phyloP scores from a whole-genome alignment of 2,797 vertebrate genomes.

The Neoniphon sammara region DNA sequence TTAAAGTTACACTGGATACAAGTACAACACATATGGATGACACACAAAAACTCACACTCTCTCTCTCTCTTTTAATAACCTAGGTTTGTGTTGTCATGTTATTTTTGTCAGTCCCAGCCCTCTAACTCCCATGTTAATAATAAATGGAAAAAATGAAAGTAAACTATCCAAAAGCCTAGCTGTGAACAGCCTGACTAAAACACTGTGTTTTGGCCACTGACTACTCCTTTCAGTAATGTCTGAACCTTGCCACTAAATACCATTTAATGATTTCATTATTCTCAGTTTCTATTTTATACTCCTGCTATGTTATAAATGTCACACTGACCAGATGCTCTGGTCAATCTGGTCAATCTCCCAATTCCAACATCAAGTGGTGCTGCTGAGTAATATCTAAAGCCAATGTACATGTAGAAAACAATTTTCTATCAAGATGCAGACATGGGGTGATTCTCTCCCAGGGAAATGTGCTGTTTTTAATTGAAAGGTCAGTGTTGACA shows the following conservation, averaged over 20 bases:
- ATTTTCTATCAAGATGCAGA: neutral
- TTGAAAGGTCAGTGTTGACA: neutral
- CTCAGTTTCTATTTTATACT: neutral
- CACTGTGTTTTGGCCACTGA: conserved; percentile 20
- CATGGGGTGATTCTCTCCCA: neutral
- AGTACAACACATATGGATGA: conserved; percentile 8
- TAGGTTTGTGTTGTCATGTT: neutral
- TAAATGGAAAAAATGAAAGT: conserved; percentile 44
- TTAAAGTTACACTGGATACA: too few species aligned
- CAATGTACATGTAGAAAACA: neutral
- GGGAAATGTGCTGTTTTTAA: neutral
- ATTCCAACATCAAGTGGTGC: conserved; percentile 11
- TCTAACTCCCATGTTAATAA: conserved; percentile 2
- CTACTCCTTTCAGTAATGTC: neutral
- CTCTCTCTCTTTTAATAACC: neutral
- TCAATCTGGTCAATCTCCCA: neutral
- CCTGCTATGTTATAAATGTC: neutral
- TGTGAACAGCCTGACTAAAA: conserved; percentile 26
- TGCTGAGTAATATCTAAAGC: conserved; percentile 11
- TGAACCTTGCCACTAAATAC: neutral
- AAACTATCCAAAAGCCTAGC: conserved; percentile 39
- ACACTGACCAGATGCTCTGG: too few species aligned
- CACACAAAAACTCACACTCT: neutral
- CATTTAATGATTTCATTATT: too few species aligned
- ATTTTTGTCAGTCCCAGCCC: conserved; percentile 5